Evolutionary conservation across 2,888 invertebrate genomes (phyloP), one percentile per base, ranked within the genome.

Genomic region (Calephelis perditalis): DNA sequence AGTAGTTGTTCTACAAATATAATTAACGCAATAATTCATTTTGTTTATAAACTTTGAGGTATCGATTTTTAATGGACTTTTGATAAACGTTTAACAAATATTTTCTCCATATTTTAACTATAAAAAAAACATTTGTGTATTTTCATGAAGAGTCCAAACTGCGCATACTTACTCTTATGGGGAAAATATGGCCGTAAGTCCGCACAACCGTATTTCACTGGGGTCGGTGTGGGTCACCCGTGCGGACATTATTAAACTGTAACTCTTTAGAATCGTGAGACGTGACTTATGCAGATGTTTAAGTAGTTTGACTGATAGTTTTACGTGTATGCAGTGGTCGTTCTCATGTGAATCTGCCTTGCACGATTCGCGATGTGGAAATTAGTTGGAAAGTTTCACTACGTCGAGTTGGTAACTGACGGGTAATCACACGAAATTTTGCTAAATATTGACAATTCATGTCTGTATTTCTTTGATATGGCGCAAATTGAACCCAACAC

Each of bases 161-260:
- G 40, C 40, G 40, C 40, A 40, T 40, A 40, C 40, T 40, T 7
- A 8, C 7, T 40, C 40, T 40, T 40, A 88, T 87, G 84, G 81
- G 77, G 85, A 84, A 89, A 90, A 89, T 89, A 86, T 86, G 82
- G 87, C 84, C 76, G 78, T 74, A 75, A 82, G 88, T 86, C 87
- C 86, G 86, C 79, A 82, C 84, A 82, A 83, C 85, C 82, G 88
- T 89, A 89, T 88, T 89, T 89, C 89, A 86, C 82, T 67, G 79
- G 77, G 77, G 87, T 87, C 86, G 84, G 77, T 70, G 67, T 71
- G 78, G 88, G 87, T 86, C 86, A 78, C 75, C 75, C 71, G 75
- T 74, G 83, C 87, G 88, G 89, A 88, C 89, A 85, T 88, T 88
- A 89, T 89, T 89, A 90, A 89, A 89, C 89, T 87, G 89, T 87